Evolutionary conservation across 2,888 invertebrate genomes (phyloP), one percentile per base, ranked within the genome.

Genomic region (Phengaris alcon): DNA sequence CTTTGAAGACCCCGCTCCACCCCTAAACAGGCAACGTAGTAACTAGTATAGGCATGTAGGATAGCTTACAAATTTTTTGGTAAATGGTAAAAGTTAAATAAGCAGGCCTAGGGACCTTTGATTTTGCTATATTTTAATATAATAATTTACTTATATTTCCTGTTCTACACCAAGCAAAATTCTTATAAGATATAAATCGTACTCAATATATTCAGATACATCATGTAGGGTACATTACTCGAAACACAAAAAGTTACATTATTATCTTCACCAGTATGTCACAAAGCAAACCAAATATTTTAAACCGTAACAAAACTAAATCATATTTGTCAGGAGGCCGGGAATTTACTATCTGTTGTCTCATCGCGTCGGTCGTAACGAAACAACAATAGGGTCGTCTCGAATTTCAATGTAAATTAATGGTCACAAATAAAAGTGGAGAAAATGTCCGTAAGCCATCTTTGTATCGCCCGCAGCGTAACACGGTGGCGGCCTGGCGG

Each of bases 241-340:
- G 48, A 48, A 48, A 48, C 48, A 48, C 48, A 89, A 87, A 35
- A 87, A 86, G 88, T 88, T 89, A 90, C 87, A 6, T 48, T 48
- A 64, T 64, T 6, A 22, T 64, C 64, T 64, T 44, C 64, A 64
- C 35, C 15, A 59, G 22, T 10, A 59, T 48, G 52, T 35, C 64
- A 64, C 35, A 64, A 64, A 35, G 64, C 64, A 64, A 44, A 64
- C 64, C 44, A 35, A 64, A 64, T 64, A 64, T 64, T 64, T 64
- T 12, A 64, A 64, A 13, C 12, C 44, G 64, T 64, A 64, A 69
- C 46, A 48, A 48, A 46, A 7, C 44, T 12, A 68, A 54, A 35
- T 54, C 22, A 72, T 54, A 72, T 72, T 72, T 72, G 72, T 52
- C 51, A 51, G 22, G 22, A 54, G 54, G 7, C 48, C 10, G 2